A percentile compares a stretch with the other conserved stretches of the same genome.
phyloP scores from a whole-genome alignment of 2,888 invertebrate species.

The Sarcophaga subvicina region DNA sequence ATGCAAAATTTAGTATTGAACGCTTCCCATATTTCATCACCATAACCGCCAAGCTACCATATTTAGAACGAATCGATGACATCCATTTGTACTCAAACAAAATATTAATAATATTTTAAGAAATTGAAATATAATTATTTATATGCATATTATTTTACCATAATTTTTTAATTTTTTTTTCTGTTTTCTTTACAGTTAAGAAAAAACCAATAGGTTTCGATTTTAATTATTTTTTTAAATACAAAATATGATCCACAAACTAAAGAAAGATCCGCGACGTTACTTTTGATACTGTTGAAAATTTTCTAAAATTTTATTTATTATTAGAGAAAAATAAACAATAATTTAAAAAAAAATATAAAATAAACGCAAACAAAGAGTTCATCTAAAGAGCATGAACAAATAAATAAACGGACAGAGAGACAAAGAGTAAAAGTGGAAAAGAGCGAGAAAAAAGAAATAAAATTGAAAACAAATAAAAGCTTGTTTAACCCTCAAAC shows the following conservation, averaged over 20 bases:
- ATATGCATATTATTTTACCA: neutral
- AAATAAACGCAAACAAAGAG: constrained; percentile 31
- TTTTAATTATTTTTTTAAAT: neutral
- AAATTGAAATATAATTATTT: neutral
- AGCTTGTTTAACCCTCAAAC: neutral
- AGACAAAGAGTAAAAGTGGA: neutral
- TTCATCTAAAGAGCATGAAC: neutral
- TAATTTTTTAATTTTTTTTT: constrained; percentile 41
- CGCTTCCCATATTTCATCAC: constrained; percentile 1
- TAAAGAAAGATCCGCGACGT: constrained; percentile 19
- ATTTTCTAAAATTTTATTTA: constrained; percentile 26
- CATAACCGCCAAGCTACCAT: constrained; percentile 5
- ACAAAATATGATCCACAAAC: neutral
- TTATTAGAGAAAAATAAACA: constrained; percentile 10
- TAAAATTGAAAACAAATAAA: neutral
- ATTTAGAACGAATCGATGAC: constrained; percentile 19
- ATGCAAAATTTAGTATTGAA: constrained; percentile 37
- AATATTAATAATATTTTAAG: neutral
- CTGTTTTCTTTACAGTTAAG: neutral
- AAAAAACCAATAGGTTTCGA: neutral
- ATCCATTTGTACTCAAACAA: neutral
- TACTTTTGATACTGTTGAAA: constrained; percentile 39
- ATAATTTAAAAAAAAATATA: constrained; percentile 14
- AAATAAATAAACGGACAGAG: neutral
- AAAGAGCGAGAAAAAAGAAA: neutral